A percentile compares a stretch with the other conserved stretches of the same genome.
phyloP scores from a whole-genome alignment of 1,140 invertebrate genomes.

The Schlechtendalia chinensis region DNA sequence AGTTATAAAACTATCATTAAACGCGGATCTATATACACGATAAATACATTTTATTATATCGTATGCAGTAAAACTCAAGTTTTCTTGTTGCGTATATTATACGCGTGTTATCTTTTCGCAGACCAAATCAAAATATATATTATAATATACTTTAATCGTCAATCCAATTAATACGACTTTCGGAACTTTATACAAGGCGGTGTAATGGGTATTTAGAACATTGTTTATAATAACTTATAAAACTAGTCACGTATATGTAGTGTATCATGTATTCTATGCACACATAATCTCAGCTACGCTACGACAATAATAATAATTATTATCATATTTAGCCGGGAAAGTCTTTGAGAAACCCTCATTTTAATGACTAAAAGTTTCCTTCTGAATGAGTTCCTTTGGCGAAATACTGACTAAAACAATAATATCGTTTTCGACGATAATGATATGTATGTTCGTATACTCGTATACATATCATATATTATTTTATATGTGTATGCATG shows the following conservation, averaged over 20 bases:
- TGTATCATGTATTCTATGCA: neutral
- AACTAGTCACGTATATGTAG: neutral
- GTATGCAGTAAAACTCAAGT: too few relatives aligned
- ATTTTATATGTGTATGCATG: neutral
- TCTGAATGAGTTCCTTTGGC: too few relatives aligned
- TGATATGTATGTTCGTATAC: neutral
- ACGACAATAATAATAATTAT: too few relatives aligned
- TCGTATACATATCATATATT: neutral
- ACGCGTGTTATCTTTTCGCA: neutral
- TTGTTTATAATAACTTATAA: constrained; percentile 5
- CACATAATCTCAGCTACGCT: neutral
- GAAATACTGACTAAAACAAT: constrained; percentile 11
- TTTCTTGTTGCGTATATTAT: too few relatives aligned
- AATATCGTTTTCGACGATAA: neutral
- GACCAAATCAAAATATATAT: neutral
- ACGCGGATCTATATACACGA: too few relatives aligned
- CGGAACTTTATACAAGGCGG: neutral
- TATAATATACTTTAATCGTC: constrained; percentile 17
- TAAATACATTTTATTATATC: neutral
- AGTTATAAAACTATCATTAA: neutral
- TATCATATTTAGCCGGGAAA: neutral
- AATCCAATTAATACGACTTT: constrained; percentile 27
- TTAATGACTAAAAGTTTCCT: constrained; percentile 6
- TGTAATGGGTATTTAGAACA: neutral
- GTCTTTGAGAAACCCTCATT: neutral